Base-by-base conservation (phyloP, 2,113 vertebrate genomes). In the Tiliqua scincoides region DNA sequence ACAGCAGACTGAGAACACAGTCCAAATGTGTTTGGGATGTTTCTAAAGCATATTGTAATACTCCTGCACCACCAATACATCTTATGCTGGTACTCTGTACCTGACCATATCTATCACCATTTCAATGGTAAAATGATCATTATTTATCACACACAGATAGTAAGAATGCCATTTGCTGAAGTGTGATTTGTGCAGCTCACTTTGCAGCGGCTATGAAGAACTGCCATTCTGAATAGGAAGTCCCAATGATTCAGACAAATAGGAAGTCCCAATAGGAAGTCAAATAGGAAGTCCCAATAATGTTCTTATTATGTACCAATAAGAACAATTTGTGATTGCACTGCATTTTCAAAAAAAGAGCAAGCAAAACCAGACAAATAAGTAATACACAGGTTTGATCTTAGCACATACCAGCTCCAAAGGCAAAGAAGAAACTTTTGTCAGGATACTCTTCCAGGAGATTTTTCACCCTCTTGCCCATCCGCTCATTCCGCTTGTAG, bases 391-490 rank as follows among this genome's bases (percentile, higher is more conserved):
- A 4, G 6, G 32, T 35, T 48, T 73, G 68, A 35, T 11, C 20
- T 15, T 71, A 6, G 67, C 62, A 97, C 97, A 87, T 92, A 98
- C 98, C 97, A 94, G 97, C 98, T 93, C 98, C 98, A 89, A 99
- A 99, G 9, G 97, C 97, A 84, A 99, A 98, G 95, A 98, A 98
- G 95, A 98, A 98, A 92, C 96, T 98, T 93, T 98, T 98, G 80
- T 97, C 94, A 0, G 97, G 97, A 67, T 98, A 94, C 18, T 98
- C 96, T 85, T 98, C 97, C 20, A 98, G 88, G 67, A 98, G 95
- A 5, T 96, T 94, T 82, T 96, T 97, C 70, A 98, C 97, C 68
- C 96, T 91, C 89, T 92, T 96, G 35, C 98, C 97, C 97, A 98
- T 98, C 77, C 98, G 93, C 92, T 98, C 96, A 30, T 98, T 98